These are phyloP conservation scores for Pygoscelis antarcticus DNA, from an alignment of 2,113 vertebrate species.

Conservation along the genomic window DNA sequence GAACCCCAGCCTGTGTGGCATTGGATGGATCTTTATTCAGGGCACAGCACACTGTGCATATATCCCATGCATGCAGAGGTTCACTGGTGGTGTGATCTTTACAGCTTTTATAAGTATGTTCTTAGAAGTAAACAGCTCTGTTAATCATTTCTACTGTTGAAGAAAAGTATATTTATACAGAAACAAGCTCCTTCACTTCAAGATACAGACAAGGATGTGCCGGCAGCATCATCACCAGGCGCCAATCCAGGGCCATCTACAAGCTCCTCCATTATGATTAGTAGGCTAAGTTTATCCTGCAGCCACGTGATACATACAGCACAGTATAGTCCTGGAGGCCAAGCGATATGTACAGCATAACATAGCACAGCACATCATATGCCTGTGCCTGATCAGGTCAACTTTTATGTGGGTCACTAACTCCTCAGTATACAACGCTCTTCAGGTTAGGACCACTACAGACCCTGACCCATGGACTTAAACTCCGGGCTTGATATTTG, in stretches of 20 bases:
- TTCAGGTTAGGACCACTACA: neutral
- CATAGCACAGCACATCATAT: neutral
- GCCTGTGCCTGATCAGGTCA: neutral
- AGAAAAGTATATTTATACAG: neutral
- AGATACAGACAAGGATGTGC: neutral
- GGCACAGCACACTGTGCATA: neutral
- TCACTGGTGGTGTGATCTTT: neutral
- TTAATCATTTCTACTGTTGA: neutral
- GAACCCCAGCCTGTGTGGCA: neutral
- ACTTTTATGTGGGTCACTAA: neutral
- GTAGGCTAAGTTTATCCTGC: neutral
- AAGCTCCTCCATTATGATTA: neutral
- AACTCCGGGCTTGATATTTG: neutral
- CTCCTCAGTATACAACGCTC: neutral
- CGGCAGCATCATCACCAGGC: fast-evolving
- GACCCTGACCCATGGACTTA: neutral
- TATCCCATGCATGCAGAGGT: neutral
- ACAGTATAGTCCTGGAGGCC: neutral
- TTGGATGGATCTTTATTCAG: neutral
- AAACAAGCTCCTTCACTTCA: neutral
- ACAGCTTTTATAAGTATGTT: neutral
- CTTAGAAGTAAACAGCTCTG: neutral
- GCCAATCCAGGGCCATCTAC: fast-evolving
- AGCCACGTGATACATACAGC: neutral
- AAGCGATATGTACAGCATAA: neutral